A percentile compares a stretch with the other conserved stretches of the same genome.
These are phyloP conservation scores for Galerucella nymphaeae DNA, from an alignment of 2,888 invertebrate species.

Conservation along the genomic window DNA sequence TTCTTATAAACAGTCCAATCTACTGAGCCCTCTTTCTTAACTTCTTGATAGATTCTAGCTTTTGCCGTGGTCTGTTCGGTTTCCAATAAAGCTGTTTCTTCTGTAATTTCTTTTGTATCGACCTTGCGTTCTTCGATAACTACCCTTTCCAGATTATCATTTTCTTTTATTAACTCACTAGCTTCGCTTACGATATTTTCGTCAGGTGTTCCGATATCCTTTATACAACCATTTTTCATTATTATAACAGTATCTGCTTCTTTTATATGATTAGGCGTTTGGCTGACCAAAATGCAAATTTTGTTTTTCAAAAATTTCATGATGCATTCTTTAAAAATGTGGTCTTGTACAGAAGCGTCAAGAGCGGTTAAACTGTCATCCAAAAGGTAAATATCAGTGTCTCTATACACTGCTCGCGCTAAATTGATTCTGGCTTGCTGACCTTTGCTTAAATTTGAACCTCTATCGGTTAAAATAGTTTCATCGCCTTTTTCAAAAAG, in stretches of 20 bases:
- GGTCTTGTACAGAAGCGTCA: slow-evolving; percentile 87
- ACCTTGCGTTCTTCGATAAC: slow-evolving; percentile 60
- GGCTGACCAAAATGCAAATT: slow-evolving; percentile 79
- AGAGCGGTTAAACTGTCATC: slow-evolving; percentile 91
- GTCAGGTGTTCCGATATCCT: slow-evolving; percentile 73
- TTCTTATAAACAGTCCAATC: slow-evolving; percentile 50
- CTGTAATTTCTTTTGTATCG: slow-evolving; percentile 30
- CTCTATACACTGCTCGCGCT: slow-evolving; percentile 84
- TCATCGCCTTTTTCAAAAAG: slow-evolving; percentile 80
- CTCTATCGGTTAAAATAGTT: slow-evolving; percentile 82
- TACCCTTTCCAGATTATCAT: slow-evolving; percentile 45
- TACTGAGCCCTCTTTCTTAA: slow-evolving; percentile 53
- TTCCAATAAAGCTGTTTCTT: slow-evolving; percentile 30
- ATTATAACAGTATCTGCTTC: slow-evolving; percentile 58
- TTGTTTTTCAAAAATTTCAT: slow-evolving; percentile 71
- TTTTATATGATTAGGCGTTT: slow-evolving; percentile 73
- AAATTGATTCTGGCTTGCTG: slow-evolving; percentile 89
- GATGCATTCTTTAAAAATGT: slow-evolving; percentile 84
- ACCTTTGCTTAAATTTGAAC: slow-evolving; percentile 78
- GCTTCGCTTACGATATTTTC: slow-evolving; percentile 78
- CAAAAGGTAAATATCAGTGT: slow-evolving; percentile 84
- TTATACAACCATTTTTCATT: slow-evolving; percentile 65
- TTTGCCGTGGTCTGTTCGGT: slow-evolving; percentile 45
- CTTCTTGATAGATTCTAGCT: slow-evolving; percentile 52
- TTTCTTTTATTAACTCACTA: slow-evolving; percentile 66